Percentiles rank a stretch among this genome's conserved stretches.
phyloP scores from a whole-genome alignment of 1,140 invertebrate genomes.

The Littorina saxatilis region DNA sequence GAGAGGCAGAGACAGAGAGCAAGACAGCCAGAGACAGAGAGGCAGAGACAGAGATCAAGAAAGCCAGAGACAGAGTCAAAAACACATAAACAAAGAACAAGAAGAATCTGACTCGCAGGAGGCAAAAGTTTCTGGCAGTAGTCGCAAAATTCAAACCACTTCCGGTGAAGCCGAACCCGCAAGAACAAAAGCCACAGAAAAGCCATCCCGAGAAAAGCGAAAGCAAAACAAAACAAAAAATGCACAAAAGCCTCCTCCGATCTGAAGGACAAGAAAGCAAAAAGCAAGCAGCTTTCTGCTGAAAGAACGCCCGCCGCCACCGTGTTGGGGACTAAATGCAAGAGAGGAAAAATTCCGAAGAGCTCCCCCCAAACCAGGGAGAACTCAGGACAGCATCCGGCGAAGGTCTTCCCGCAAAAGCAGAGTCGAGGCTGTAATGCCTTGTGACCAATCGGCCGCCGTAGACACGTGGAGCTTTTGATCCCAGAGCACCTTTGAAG shows the following conservation, averaged over 20 bases:
- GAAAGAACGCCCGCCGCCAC: too few relatives aligned
- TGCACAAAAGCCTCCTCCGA: too few relatives aligned
- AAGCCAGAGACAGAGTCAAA: not conserved
- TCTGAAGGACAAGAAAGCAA: too few relatives aligned
- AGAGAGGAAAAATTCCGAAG: not conserved
- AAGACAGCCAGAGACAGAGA: not conserved
- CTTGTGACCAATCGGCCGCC: not conserved
- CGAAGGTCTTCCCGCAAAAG: too few relatives aligned
- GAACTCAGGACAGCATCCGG: not conserved
- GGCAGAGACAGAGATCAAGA: not conserved
- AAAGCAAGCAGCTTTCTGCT: too few relatives aligned
- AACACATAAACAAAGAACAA: not conserved
- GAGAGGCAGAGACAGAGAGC: not conserved
- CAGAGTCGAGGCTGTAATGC: not conserved
- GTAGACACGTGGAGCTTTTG: not conserved
- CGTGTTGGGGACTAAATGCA: too few relatives aligned
- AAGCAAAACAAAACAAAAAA: not conserved
- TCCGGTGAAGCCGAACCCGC: conserved; percentile 14
- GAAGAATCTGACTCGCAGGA: not conserved
- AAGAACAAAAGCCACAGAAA: not conserved
- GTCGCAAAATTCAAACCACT: conserved; percentile 1
- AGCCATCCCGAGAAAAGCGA: not conserved
- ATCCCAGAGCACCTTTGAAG: conserved; percentile 28
- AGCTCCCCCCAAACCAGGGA: not conserved
- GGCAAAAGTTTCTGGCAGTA: not conserved